Base-by-base conservation (phyloP, 2,888 invertebrate genomes). In the Quadriops clusia region DNA sequence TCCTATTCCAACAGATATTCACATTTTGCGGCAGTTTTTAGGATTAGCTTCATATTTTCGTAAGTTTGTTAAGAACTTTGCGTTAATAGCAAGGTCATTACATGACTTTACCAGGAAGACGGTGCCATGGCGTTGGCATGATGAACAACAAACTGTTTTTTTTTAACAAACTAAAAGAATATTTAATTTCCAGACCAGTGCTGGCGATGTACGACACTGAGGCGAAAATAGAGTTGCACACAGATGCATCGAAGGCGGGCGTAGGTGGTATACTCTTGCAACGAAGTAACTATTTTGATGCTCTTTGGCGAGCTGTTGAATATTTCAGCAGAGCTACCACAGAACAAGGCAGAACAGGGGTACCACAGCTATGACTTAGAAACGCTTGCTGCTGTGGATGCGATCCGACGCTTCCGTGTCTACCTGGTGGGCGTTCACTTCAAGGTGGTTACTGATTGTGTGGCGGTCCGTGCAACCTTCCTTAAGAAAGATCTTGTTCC, bases 281-380 rank as follows among this genome's bases (percentile, higher is more conserved):
- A 30, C 11, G 10, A 5, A n/a, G n/a, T n/a, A n/a, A n/a, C n/a
- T 37, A 43, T 22, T 15, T 24, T 20, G 38, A 35, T 12, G 23
- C 30, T 21, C 20, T 24, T 6, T 21, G 36, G 21, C 24, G 38
- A 11, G 39, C 40, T 6, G 39, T 54, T 5, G 37, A 37, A 5
- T 56, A 47, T 30, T 43, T 41, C 14, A 49, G 47, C 22, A 40
- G 47, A 17, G 40, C 40, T 5, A 44, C 53, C 1, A 44, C n/a
- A n/a, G n/a, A n/a, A 42, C 1, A 17, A 16, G 8, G 36, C 30
- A 20, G 36, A 40, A 29, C 18, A 22, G 14, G n/a, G 23, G 11
- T 41, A 37, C 17, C 46, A 47, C 22, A 42, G 43, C 3, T 46
- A 46, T 9, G 56, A 58, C 17, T 33, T 48, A 9, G 52, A 60